Base-by-base conservation (phyloP, 2,797 vertebrate genomes). In the Helostoma temminkii region DNA sequence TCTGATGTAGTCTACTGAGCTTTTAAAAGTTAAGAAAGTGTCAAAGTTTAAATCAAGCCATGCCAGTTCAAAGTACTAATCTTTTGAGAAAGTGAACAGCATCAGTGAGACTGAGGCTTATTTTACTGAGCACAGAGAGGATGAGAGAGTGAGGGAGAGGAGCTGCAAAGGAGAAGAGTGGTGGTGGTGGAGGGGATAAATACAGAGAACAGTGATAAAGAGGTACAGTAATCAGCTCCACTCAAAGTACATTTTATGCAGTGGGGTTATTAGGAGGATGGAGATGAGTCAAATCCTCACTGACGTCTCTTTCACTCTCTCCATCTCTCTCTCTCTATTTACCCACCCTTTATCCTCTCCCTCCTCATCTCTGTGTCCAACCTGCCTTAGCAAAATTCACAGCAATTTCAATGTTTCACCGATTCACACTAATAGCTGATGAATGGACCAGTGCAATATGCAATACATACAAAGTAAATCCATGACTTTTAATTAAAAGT, bases 241-340 rank as follows among this genome's bases (percentile, higher is more conserved):
- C 78, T 89, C 87, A 84, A 84, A 81, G 82, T 78, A 84, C 81
- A 89, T 89, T 89, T 89, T 82, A 89, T 85, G 83, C 84, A 83
- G 71, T 74, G 74, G 78, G 74, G 85, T 90, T 89, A 86, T 91
- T 89, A 88, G 62, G 42, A 85, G 77, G 81, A 88, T 81, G 81
- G 81, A 85, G 84, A 83, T 77, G 84, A 86, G 69, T 87, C 75
- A 77, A 82, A 83, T 81, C 83, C 74, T 10, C 61, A 69, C 61
- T 83, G 71, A 81, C 41, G 32, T 74, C 41, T 55, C 71, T 32
- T 48, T 56, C 41, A 22, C 60, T 48, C 43, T 42, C 64, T 32
- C 53, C 45, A 7, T 19, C 53, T n/a, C 64, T 49, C 81, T 64
- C 61, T 53, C 68, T 16, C 18, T 58, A 73, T 80, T 70, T 78